phyloP scores from a whole-genome alignment of 1,140 invertebrate genomes.

The Pseudomyrmex sp. region DNA sequence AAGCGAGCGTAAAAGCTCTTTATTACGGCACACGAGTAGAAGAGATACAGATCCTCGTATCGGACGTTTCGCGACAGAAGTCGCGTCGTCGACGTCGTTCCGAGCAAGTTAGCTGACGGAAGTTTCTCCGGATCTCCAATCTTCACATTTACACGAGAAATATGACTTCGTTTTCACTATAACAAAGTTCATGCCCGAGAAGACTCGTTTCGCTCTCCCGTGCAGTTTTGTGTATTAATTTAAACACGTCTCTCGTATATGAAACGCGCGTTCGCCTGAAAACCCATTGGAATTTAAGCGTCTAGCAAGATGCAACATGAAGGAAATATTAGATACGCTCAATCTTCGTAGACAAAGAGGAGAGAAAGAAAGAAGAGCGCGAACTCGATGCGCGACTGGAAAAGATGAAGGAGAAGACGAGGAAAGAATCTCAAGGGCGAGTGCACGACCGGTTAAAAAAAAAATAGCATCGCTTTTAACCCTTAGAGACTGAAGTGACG shows the following conservation, averaged over 20 bases:
- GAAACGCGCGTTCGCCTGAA: background rate
- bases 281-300: background rate
- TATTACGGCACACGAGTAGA: background rate
- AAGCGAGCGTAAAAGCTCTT: background rate
- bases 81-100: background rate
- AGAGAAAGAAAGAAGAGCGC: too few species aligned
- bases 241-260: background rate
- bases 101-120: background rate
- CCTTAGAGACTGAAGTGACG: constrained; percentile 16
- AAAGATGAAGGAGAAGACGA: too few species aligned
- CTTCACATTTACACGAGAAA: background rate
- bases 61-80: background rate
- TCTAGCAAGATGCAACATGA: background rate
- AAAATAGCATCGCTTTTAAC: constrained; percentile 33
- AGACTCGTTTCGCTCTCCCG: too few species aligned
- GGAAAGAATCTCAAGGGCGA: constrained; percentile 9
- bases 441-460: background rate
- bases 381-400: too few species aligned
- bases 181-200: constrained; percentile 14
- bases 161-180: background rate
- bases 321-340: background rate
- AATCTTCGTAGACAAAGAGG: background rate
- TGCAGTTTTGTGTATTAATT: constrained; percentile 9
- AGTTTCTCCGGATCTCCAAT: background rate
- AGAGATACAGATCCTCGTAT: background rate